Percentiles rank a stretch among this genome's conserved stretches.
Conservation (phyloP, 2,888 invertebrate species). For the Iphiclides podalirius region DNA sequence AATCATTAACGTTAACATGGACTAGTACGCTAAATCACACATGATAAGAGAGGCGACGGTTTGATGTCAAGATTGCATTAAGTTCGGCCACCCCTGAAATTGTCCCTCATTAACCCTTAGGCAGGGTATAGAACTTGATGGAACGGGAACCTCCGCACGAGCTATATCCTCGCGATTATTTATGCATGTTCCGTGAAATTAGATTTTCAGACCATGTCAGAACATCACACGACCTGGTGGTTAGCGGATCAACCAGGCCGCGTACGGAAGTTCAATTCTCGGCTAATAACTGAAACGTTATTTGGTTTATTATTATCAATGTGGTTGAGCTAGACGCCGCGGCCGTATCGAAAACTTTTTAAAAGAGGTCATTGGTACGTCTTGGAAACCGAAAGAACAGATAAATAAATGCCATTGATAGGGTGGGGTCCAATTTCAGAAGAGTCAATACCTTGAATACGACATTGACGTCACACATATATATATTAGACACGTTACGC, state of each 20-base stretch:
- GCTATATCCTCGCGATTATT: conserved; percentile 16
- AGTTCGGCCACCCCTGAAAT: conserved; percentile 24
- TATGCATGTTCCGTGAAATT: conserved; percentile 19
- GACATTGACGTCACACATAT: too few relatives aligned
- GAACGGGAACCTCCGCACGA: conserved; percentile 10
- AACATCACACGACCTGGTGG: not conserved
- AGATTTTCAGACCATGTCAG: conserved; percentile 9
- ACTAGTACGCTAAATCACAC: conserved; percentile 16
- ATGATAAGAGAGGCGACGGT: conserved; percentile 19
- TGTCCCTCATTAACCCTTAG: conserved; percentile 23
- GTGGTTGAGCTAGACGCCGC: too few relatives aligned
- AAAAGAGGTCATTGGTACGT: too few relatives aligned
- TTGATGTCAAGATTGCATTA: conserved; percentile 23
- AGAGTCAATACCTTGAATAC: too few relatives aligned
- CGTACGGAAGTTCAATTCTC: not conserved
- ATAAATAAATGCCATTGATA: too few relatives aligned
- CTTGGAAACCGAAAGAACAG: too few relatives aligned
- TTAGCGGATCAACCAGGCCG: not conserved
- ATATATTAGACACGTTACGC: too few relatives aligned
- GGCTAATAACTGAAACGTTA: too few relatives aligned
- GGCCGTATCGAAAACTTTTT: too few relatives aligned
- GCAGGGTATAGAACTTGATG: conserved; percentile 24
- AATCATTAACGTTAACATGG: conserved; percentile 5
- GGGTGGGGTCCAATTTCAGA: too few relatives aligned
- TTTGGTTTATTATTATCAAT: too few relatives aligned